Conservation (phyloP, 2,113 vertebrate genomes). For the Artemisiospiza belli region DNA sequence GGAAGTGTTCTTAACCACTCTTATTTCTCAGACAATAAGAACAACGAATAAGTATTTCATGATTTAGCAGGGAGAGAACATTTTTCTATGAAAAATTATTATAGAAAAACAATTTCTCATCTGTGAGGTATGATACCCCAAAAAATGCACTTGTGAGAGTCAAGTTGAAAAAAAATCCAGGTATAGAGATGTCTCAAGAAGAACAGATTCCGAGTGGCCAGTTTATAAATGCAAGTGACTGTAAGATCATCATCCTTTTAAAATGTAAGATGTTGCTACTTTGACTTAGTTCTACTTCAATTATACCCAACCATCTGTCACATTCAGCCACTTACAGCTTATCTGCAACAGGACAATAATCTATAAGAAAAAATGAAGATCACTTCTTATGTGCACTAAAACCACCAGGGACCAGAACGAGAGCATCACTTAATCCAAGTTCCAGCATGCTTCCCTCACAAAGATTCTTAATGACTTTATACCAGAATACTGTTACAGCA, state of each 20-base stretch:
- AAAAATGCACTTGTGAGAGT: background rate
- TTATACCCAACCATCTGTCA: background rate
- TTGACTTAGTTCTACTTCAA: background rate
- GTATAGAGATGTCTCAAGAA: background rate
- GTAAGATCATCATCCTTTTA: background rate
- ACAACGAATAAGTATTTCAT: background rate
- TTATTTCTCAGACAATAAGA: background rate
- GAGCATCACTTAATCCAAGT: background rate
- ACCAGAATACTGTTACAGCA: background rate
- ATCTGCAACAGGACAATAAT: background rate
- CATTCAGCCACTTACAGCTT: background rate
- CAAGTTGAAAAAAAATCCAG: background rate
- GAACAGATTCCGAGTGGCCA: background rate
- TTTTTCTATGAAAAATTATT: background rate
- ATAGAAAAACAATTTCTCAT: background rate
- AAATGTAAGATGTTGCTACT: background rate
- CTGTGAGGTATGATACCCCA: background rate
- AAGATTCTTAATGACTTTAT: background rate
- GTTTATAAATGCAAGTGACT: background rate
- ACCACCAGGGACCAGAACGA: background rate
- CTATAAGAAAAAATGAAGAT: background rate
- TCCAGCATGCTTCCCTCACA: background rate
- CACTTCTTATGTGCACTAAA: background rate
- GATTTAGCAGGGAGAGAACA: background rate
- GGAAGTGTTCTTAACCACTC: background rate